Evolutionary conservation across 2,888 invertebrate species (phyloP).

Genomic region (Creontiades dilutus): DNA sequence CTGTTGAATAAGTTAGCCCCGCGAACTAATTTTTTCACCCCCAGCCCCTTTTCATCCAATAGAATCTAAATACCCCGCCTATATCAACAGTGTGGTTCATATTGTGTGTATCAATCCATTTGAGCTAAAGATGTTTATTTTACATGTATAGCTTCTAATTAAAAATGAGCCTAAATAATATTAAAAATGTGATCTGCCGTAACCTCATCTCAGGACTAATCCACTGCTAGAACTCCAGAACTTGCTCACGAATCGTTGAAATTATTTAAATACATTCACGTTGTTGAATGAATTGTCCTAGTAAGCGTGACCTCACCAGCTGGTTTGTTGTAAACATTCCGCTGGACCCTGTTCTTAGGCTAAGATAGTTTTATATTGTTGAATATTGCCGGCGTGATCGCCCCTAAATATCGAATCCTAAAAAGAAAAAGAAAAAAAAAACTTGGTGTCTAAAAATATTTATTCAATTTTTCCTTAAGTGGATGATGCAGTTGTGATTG

Average conservation of each 20-base stretch:
- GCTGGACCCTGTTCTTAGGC: constrained; percentile 19
- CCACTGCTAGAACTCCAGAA: constrained; percentile 4
- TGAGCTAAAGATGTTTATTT: constrained; percentile 51
- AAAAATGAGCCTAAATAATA: constrained; percentile 30
- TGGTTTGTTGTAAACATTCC: constrained; percentile 40
- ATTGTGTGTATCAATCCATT: neutral
- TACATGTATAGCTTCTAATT: neutral
- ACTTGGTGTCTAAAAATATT: neutral
- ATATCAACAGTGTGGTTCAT: neutral
- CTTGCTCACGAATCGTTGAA: constrained; percentile 37
- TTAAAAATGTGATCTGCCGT: constrained; percentile 45
- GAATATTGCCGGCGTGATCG: constrained; percentile 13
- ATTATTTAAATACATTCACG: constrained; percentile 2
- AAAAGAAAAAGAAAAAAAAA: neutral
- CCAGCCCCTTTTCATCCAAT: neutral
- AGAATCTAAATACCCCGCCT: neutral
- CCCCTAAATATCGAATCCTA: constrained; percentile 30
- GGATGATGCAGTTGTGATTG: neutral
- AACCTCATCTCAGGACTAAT: constrained; percentile 59
- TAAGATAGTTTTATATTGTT: constrained; percentile 10
- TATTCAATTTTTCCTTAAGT: neutral
- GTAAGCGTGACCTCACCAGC: constrained; percentile 51
- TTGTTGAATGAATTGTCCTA: neutral
- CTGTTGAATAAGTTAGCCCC: neutral
- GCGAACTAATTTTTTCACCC: neutral